Evolutionary conservation across 2,113 vertebrate species (phyloP).

Genomic region (Lagopus muta): DNA sequence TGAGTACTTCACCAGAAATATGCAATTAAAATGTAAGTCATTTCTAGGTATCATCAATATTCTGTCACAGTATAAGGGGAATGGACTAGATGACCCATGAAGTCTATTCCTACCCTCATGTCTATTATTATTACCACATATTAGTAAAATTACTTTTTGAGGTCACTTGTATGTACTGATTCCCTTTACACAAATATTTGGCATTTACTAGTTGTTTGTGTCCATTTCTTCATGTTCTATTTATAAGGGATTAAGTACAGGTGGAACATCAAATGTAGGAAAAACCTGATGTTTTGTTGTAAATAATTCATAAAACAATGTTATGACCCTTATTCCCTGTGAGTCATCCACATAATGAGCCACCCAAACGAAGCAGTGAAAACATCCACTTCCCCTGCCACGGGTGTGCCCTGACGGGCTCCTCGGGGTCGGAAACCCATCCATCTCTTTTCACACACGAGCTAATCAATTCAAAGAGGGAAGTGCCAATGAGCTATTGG

Average conservation of each 20-base stretch:
- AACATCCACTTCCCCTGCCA: not conserved
- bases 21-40: constrained; percentile 29
- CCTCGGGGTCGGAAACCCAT: constrained; percentile 69
- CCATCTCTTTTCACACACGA: constrained; percentile 75
- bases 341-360: not conserved
- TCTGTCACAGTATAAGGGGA: constrained; percentile 33
- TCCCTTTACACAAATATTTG: constrained; percentile 21
- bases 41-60: constrained; percentile 45
- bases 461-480: constrained; percentile 75
- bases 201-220: not conserved
- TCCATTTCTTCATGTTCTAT: not conserved
- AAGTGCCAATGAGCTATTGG: constrained; percentile 76
- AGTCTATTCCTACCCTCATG: constrained; percentile 51
- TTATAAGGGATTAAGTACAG: not conserved
- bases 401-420: constrained; percentile 39
- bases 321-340: not conserved
- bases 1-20: constrained; percentile 18
- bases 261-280: not conserved
- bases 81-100: constrained; percentile 57
- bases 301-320: constrained; percentile 50
- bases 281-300: not conserved
- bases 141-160: constrained; percentile 61
- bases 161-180: constrained; percentile 1
- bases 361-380: constrained; percentile 14
- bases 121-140: constrained; percentile 60